Conservation (phyloP, 2,888 invertebrate species). For the Nomada ruficornis region DNA sequence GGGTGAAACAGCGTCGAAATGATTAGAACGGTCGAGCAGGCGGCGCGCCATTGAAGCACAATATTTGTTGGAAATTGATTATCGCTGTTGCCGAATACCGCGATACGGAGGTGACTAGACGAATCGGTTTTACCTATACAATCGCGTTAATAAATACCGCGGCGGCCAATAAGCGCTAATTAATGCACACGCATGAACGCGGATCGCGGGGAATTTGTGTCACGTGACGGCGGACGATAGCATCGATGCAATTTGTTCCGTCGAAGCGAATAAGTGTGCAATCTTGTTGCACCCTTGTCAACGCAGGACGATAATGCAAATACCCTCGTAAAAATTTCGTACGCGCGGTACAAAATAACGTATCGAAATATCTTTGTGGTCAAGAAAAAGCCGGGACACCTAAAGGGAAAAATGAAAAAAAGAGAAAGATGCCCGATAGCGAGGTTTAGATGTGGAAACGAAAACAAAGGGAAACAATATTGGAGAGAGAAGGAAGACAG, state of each 20-base stretch:
- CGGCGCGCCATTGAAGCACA: conserved; percentile 38
- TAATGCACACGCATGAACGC: conserved; percentile 65
- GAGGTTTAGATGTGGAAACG: too few species aligned
- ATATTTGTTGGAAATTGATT: conserved; percentile 69
- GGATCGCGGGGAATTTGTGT: conserved; percentile 65
- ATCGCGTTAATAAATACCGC: conserved; percentile 71
- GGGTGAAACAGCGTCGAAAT: conserved; percentile 17
- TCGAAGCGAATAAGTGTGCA: conserved; percentile 26
- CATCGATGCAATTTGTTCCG: conserved; percentile 52
- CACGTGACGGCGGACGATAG: conserved; percentile 54
- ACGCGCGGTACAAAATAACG: too few species aligned
- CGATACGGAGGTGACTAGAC: conserved; percentile 64
- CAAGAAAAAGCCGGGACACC: too few species aligned
- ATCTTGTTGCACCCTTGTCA: conserved; percentile 7
- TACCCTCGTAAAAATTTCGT: background rate
- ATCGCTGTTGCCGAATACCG: conserved; percentile 57
- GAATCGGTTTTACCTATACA: conserved; percentile 68
- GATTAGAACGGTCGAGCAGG: conserved; percentile 50
- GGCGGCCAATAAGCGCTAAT: conserved; percentile 68
- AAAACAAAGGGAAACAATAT: too few species aligned
- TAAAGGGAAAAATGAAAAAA: too few species aligned
- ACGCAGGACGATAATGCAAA: too few species aligned
- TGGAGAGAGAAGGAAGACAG: too few species aligned
- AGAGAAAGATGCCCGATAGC: too few species aligned
- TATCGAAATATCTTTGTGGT: background rate